phyloP scores from a whole-genome alignment of 2,888 invertebrate species.

The Cephus pulcher region DNA sequence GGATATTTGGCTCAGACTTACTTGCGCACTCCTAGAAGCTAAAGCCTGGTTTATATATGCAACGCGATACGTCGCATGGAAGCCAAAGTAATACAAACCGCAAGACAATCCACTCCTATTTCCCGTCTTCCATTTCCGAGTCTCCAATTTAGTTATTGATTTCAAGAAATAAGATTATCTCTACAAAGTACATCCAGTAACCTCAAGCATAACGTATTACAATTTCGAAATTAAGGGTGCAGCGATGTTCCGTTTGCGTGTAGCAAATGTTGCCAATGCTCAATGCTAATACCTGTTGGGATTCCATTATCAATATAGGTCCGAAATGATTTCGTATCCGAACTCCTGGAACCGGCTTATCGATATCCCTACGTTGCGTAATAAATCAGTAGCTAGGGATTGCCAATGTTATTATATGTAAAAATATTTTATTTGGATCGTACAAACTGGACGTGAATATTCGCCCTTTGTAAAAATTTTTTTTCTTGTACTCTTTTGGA shows the following conservation, averaged over 20 bases:
- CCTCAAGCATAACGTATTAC: too few species aligned
- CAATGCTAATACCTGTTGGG: too few species aligned
- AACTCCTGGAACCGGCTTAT: not conserved
- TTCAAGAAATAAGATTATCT: too few species aligned
- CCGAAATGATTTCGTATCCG: not conserved
- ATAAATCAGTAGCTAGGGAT: not conserved
- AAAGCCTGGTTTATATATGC: constrained; percentile 28
- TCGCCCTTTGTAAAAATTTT: too few species aligned
- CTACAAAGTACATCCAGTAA: too few species aligned
- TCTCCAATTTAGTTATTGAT: too few species aligned
- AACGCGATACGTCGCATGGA: constrained; percentile 59
- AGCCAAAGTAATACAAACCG: constrained; percentile 61
- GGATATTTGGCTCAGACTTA: too few species aligned
- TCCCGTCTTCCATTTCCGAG: constrained; percentile 42
- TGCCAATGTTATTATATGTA: not conserved
- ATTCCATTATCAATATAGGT: not conserved
- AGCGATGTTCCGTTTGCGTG: too few species aligned
- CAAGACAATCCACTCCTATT: constrained; percentile 56
- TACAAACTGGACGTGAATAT: not conserved
- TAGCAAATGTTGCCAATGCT: too few species aligned
- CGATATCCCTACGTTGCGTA: not conserved
- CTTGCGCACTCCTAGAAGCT: too few species aligned
- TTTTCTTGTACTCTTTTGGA: not conserved
- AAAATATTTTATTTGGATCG: not conserved
- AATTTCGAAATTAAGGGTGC: too few species aligned